Evolutionary conservation across 53 echinoderm and acorn worm species (phyloP).

Genomic region (Luidia sarsii): DNA sequence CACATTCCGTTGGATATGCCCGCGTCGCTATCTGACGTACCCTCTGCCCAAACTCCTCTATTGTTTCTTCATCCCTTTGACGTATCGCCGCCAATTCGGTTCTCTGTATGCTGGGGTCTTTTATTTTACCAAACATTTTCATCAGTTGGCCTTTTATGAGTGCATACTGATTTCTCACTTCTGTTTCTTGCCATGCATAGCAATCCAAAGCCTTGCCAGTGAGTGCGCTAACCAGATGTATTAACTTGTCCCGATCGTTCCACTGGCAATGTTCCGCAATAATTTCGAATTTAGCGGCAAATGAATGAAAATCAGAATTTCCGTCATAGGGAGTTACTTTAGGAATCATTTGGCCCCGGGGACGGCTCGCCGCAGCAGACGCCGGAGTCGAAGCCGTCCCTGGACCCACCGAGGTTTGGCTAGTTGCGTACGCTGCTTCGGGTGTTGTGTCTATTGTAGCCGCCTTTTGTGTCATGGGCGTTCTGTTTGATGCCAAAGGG

Average conservation of each 20-base stretch:
- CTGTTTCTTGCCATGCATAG: background rate
- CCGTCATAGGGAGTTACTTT: background rate
- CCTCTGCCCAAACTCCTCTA: constrained; percentile 12
- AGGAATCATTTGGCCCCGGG: background rate
- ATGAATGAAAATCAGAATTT: background rate
- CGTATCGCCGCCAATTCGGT: constrained; percentile 7
- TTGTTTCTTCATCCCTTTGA: background rate
- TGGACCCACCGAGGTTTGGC: background rate
- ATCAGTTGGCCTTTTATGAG: background rate
- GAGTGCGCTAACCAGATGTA: background rate
- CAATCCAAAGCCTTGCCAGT: background rate
- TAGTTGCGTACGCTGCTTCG: background rate
- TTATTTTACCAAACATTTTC: constrained; percentile 29
- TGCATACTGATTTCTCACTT: background rate
- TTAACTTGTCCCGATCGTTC: background rate
- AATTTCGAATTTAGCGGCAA: background rate
- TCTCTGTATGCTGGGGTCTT: constrained; percentile 5
- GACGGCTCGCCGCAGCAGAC: background rate
- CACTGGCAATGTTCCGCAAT: background rate
- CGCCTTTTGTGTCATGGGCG: background rate
- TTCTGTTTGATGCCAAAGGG: background rate
- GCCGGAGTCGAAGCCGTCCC: background rate
- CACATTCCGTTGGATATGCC: background rate
- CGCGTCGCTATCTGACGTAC: constrained; percentile 4
- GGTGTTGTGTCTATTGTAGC: background rate